Conservation (phyloP, 2,888 invertebrate species). For the Drosophila colorata region DNA sequence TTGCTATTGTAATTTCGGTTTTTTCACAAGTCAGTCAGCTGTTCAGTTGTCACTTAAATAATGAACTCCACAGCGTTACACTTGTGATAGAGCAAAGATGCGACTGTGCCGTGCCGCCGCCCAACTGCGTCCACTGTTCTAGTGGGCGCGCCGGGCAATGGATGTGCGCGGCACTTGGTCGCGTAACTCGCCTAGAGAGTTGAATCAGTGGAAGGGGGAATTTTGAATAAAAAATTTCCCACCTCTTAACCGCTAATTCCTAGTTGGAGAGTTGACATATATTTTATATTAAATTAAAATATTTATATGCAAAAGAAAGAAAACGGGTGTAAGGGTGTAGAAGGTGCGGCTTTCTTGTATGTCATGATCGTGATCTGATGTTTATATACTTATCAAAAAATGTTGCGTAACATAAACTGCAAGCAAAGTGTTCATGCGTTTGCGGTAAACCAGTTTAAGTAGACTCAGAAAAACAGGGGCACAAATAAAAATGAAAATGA, state of each 20-base stretch:
- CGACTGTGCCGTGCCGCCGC: slow-evolving; percentile 59
- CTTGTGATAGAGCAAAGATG: slow-evolving; percentile 82
- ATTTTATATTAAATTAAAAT: not conserved
- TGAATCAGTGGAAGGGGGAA: slow-evolving; percentile 61
- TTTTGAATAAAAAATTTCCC: not conserved
- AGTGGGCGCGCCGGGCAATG: slow-evolving; percentile 68
- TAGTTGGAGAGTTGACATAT: slow-evolving; percentile 82
- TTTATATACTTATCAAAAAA: slow-evolving; percentile 27
- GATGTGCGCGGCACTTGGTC: slow-evolving; percentile 60
- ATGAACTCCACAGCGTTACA: slow-evolving; percentile 81
- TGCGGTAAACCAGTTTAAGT: slow-evolving; percentile 45
- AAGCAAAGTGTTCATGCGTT: slow-evolving; percentile 42
- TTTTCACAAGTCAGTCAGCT: slow-evolving; percentile 83
- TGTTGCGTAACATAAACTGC: slow-evolving; percentile 57
- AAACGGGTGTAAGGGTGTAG: slow-evolving; percentile 10
- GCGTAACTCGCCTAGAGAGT: slow-evolving; percentile 83
- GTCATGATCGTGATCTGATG: not conserved
- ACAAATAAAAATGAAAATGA: slow-evolving; percentile 5
- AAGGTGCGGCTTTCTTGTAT: slow-evolving; percentile 16
- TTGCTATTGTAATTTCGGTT: not conserved
- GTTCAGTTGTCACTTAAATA: slow-evolving; percentile 66
- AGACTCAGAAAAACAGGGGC: slow-evolving; percentile 4
- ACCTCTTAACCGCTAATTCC: slow-evolving; percentile 54
- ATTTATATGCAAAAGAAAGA: slow-evolving; percentile 1
- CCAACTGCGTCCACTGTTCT: slow-evolving; percentile 78